Evolutionary conservation across 2,797 vertebrate genomes (phyloP).

Genomic region (Eidolon dupreanum): DNA sequence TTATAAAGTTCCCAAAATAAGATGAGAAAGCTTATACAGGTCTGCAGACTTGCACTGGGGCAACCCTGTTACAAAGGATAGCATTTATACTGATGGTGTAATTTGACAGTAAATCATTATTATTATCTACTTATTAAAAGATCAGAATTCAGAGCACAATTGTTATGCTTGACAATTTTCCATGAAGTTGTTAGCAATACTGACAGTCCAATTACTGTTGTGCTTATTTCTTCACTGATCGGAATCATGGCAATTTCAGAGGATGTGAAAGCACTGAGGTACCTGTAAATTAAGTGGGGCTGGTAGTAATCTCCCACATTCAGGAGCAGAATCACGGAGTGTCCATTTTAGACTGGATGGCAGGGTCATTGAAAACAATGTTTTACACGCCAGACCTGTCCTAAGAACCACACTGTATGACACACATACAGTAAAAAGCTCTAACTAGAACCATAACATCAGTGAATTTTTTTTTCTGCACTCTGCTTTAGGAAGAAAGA

Average conservation of each 20-base stretch:
- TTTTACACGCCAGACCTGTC: not conserved
- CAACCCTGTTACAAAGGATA: not conserved
- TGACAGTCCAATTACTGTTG: constrained; percentile 22
- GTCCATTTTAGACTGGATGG: not conserved
- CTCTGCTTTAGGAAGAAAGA: constrained; percentile 2
- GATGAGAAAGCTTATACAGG: not conserved
- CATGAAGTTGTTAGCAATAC: not conserved
- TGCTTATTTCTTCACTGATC: constrained; percentile 37
- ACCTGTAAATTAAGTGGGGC: not conserved
- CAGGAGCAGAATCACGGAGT: not conserved
- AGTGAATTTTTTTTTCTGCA: not conserved
- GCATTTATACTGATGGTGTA: not conserved
- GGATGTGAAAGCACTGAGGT: not conserved
- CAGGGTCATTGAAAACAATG: not conserved
- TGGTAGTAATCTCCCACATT: not conserved
- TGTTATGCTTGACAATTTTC: constrained; percentile 20
- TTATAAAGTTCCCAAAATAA: not conserved
- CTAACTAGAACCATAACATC: not conserved
- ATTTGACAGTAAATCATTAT: constrained; percentile 24
- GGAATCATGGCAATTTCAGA: constrained; percentile 15
- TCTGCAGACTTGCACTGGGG: not conserved
- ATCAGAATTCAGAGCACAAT: constrained; percentile 32
- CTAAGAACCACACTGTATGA: not conserved
- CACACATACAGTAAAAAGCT: not conserved
- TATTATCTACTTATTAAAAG: constrained; percentile 47